These are phyloP conservation scores for Prostheceraeus crozeri DNA, from an alignment of 2,888 invertebrate species.

Conservation along the genomic window DNA sequence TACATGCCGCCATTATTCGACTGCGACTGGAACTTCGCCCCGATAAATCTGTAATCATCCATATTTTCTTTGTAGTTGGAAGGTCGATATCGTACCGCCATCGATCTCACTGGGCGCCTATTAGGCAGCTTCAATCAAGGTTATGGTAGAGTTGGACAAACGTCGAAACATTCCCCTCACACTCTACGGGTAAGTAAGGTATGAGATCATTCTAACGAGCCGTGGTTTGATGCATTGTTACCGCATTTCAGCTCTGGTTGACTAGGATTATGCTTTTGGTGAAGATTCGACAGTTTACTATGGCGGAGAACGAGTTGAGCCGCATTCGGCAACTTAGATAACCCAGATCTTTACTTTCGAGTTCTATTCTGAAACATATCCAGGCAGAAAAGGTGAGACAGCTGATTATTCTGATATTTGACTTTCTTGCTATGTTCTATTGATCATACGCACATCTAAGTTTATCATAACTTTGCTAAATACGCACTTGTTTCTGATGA, in stretches of 20 bases:
- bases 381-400: constrained; percentile 64
- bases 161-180: constrained; percentile 76
- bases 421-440: too few relatives aligned
- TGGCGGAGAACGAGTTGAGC: constrained; percentile 74
- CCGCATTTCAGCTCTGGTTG: constrained; percentile 83
- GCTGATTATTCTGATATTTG: too few relatives aligned
- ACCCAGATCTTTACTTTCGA: constrained; percentile 83
- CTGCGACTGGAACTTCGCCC: too few relatives aligned
- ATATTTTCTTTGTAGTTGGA: constrained; percentile 56
- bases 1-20: too few relatives aligned
- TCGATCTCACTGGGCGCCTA: constrained; percentile 74
- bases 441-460: too few relatives aligned
- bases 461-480: too few relatives aligned
- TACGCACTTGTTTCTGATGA: too few relatives aligned
- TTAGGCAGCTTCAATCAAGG: constrained; percentile 80
- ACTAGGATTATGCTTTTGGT: constrained; percentile 75
- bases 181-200: constrained; percentile 62
- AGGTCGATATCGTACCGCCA: constrained; percentile 74
- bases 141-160: constrained; percentile 67
- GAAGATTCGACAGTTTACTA: constrained; percentile 69
- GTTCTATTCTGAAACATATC: constrained; percentile 79
- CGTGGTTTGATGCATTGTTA: constrained; percentile 9
- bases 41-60: too few relatives aligned
- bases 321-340: constrained; percentile 77
- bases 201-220: background rate